Evolutionary conservation across 2,797 vertebrate species (phyloP), one percentile per base, ranked within the genome.

Genomic region (Neosilurus mollespiculum): DNA sequence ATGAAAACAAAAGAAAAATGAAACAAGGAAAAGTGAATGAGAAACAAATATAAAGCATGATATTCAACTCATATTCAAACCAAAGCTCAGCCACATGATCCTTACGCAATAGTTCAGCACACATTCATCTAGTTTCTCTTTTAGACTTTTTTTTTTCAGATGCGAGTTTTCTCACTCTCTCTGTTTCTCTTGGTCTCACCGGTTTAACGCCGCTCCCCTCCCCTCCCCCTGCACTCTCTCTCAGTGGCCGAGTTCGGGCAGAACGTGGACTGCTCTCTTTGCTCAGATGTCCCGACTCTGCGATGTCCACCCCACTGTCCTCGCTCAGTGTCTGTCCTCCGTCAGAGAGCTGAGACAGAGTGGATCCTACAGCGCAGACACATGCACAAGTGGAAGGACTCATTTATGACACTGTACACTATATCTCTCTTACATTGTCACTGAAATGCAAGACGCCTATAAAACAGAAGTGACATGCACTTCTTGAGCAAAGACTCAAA

Each of bases 281-380:
- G 90, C 91, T 88, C 7, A 93, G 91, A 80, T 87, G 88, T 82
- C 95, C 95, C 0, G 90, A 83, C 37, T 96, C 96, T 0, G 94
- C 93, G 0, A 95, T 93, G 49, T 96, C 96, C 91, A 96, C 95
- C 0, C 96, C 95, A 7, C 96, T 96, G 93, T 96, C 96, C 88
- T 96, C 96, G 0, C 96, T 97, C 64, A 96, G 93, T 1, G 95
- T 95, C 91, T 96, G 96, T 81, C 96, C 95, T 0, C 94, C 95
- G 91, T 96, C 95, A 0, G 95, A 95, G 80, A 96, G 94, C 92
- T 96, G 96, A 79, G 95, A 96, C 64, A 96, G 93, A 0, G 94
- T 93, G 75, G 94, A 94, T 73, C 94, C 95, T 94, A 92, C 30
- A 76, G 88, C 84, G 0, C 87, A 92, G 51, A 83, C 53, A 56